Conservation (phyloP, 1,140 invertebrate species). For the Drosophila cardini region DNA sequence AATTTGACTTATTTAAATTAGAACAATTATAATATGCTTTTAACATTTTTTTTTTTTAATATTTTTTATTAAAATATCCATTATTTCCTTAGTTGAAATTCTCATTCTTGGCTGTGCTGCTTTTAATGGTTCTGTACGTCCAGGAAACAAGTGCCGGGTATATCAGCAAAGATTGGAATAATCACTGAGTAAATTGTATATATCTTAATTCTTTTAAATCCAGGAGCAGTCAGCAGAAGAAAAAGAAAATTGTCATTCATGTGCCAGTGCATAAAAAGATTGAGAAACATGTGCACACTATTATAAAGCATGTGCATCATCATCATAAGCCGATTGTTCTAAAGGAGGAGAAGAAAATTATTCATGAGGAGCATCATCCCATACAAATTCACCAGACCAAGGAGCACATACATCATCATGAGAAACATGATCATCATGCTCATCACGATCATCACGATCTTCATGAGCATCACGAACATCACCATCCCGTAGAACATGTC, state of each 20-base stretch:
- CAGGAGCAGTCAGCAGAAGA: slow-evolving; percentile 66
- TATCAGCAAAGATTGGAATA: neutral
- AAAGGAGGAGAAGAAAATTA: slow-evolving; percentile 83
- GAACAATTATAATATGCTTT: too few relatives aligned
- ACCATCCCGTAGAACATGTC: slow-evolving; percentile 46
- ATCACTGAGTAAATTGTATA: neutral
- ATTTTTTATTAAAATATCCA: neutral
- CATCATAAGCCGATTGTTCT: slow-evolving; percentile 83
- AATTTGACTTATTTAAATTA: too few relatives aligned
- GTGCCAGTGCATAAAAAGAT: slow-evolving; percentile 82
- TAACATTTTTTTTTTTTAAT: too few relatives aligned
- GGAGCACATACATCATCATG: slow-evolving; percentile 81
- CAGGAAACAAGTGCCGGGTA: slow-evolving; percentile 72
- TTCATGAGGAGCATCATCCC: slow-evolving; percentile 77
- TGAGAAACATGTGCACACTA: slow-evolving; percentile 81
- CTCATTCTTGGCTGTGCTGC: slow-evolving; percentile 59
- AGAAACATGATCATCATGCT: slow-evolving; percentile 72
- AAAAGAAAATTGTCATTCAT: slow-evolving; percentile 83
- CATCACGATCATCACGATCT: slow-evolving; percentile 54
- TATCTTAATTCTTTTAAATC: neutral
- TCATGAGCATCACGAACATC: slow-evolving; percentile 59
- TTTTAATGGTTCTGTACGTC: slow-evolving; percentile 60
- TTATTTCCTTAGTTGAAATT: slow-evolving; percentile 55
- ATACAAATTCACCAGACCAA: slow-evolving; percentile 78
- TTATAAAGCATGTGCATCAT: slow-evolving; percentile 82